Base-by-base conservation (phyloP, 1,140 invertebrate genomes). In the Sarcophaga peregrina region DNA sequence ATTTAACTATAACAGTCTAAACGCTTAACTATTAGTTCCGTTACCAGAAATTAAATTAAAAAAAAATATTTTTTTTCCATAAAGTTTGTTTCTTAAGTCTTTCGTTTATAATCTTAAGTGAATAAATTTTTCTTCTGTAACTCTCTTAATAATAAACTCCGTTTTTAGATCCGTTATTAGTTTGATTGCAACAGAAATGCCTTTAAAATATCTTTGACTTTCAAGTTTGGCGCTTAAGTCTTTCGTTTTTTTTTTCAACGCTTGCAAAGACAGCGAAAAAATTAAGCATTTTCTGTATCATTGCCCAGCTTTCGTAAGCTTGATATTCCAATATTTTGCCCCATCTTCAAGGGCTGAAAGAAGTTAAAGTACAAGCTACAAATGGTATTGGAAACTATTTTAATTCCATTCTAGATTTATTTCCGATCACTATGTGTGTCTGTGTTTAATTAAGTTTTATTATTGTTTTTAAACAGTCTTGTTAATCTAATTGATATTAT, bases 1-100 rank as follows among this genome's bases (percentile, higher is more conserved):
- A 20, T 48, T 76, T 76, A 76, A 76, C 48, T 76, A 76, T 76
- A 68, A 68, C n/a, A 68, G 25, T 4, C 13, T 7, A 46, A 74
- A 46, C 9, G 15, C 46, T 46, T 74, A 76, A 76, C 17, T 68
- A 17, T 48, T 48, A 76, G 17, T 76, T 48, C 10, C n/a, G 48
- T 47, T 48, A 17, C 20, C 50, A 10, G 5, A 52, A 52, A 10
- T 9, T 13, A 5, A 52, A 10, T 52, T 52, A 3, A 10, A 5
- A 52, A 9, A 13, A 52, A 52, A 52, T 50, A 8, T 50, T 50
- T 50, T 8, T 8, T 11, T 50, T 8, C 6, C 48, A 52, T 3
- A 9, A 52, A 1, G 50, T 52, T 52, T 52, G 50, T 52, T 9
- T 52, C 50, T 52, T 52, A 52, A 10, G 50, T 52, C 50, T 52